Conservation (phyloP, 2,888 invertebrate species). For the Ephialtes manifestator region DNA sequence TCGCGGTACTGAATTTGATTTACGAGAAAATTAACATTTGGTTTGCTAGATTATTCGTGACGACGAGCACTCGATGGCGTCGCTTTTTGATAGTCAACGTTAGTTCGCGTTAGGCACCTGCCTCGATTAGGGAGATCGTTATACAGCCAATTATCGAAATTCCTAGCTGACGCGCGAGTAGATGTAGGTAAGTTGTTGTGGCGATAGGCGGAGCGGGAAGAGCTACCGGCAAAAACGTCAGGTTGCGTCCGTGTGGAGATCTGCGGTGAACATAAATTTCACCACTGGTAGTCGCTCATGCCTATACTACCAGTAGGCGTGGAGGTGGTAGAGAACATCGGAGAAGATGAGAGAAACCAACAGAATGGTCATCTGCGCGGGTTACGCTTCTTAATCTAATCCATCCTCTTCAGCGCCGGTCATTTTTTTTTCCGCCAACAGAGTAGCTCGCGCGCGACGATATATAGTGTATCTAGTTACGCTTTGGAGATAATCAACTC, state of each 20-base stretch:
- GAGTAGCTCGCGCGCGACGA: slow-evolving; percentile 11
- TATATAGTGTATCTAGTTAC: slow-evolving; percentile 59
- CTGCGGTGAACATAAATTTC: slow-evolving; percentile 58
- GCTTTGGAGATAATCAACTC: slow-evolving; percentile 70
- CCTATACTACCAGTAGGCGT: slow-evolving; percentile 32
- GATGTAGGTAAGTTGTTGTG: slow-evolving; percentile 10
- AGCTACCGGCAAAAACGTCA: slow-evolving; percentile 51
- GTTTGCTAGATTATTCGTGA: neutral
- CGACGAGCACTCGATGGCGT: slow-evolving; percentile 3
- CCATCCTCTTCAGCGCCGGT: slow-evolving; percentile 32
- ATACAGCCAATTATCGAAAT: slow-evolving; percentile 39
- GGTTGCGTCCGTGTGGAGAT: slow-evolving; percentile 30
- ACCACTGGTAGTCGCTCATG: slow-evolving; percentile 59
- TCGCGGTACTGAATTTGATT: neutral
- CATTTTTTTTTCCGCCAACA: slow-evolving; percentile 18
- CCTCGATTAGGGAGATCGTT: slow-evolving; percentile 34
- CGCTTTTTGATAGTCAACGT: neutral
- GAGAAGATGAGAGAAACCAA: slow-evolving; percentile 51
- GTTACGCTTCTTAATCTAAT: slow-evolving; percentile 65
- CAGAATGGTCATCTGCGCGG: slow-evolving; percentile 59
- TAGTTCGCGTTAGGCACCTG: slow-evolving; percentile 19
- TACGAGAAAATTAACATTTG: slow-evolving; percentile 1
- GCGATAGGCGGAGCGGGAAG: slow-evolving; percentile 12
- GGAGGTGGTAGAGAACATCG: slow-evolving; percentile 45
- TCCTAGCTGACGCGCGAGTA: slow-evolving; percentile 7